Conservation (phyloP, 2,113 vertebrate species). For the Siphamia tubifer region DNA sequence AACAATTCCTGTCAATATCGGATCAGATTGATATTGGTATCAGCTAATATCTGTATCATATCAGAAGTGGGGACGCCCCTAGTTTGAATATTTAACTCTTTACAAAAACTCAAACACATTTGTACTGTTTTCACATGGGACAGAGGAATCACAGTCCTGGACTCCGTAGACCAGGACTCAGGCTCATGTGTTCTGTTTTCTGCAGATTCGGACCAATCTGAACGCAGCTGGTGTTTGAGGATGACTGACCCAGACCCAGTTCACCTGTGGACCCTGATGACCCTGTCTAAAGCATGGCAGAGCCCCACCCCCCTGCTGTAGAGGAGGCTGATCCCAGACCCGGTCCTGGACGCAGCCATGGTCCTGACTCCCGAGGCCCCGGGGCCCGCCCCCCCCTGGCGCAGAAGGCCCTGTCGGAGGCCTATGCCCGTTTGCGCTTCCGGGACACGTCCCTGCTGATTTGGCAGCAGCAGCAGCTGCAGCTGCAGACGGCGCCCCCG, state of each 20-base stretch:
- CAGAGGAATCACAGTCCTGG: too few species aligned
- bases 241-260: neutral
- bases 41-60: too few species aligned
- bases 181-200: too few species aligned
- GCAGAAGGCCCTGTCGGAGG: conserved; percentile 87
- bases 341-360: neutral
- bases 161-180: too few species aligned
- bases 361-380: neutral
- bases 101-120: too few species aligned
- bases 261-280: too few species aligned
- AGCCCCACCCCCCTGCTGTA: neutral
- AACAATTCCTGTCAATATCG: too few species aligned
- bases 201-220: neutral
- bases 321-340: neutral
- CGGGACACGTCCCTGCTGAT: conserved; percentile 89
- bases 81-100: too few species aligned
- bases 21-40: too few species aligned
- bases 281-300: conserved; percentile 17
- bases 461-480: conserved; percentile 93
- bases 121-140: too few species aligned
- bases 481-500: conserved; percentile 75
- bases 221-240: neutral
- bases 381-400: conserved; percentile 79
- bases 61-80: too few species aligned
- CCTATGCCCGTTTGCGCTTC: conserved; percentile 83